These are phyloP conservation scores for Pachypsylla venusta DNA, from an alignment of 1,140 invertebrate species.

Conservation along the genomic window DNA sequence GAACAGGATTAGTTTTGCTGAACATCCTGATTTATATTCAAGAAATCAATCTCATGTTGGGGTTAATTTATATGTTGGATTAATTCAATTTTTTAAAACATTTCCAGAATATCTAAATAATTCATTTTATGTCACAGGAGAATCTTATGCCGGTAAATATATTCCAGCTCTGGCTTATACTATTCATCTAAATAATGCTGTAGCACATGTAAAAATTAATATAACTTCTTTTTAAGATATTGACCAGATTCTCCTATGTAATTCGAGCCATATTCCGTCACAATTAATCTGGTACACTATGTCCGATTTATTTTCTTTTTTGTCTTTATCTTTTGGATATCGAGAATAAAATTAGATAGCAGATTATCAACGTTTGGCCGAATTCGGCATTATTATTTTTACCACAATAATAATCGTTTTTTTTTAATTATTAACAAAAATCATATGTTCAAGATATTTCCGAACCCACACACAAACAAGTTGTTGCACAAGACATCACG, in stretches of 20 bases:
- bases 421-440: too few species aligned
- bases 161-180: slow-evolving; percentile 34
- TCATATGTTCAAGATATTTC: too few species aligned
- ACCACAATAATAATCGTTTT: background rate
- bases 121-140: slow-evolving; percentile 30
- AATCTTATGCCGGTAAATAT: slow-evolving; percentile 41
- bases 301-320: too few species aligned
- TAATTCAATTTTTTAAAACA: slow-evolving; percentile 54
- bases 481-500: too few species aligned
- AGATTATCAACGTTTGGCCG: background rate
- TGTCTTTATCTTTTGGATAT: too few species aligned
- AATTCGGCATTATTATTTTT: slow-evolving; percentile 24
- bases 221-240: slow-evolving; percentile 23
- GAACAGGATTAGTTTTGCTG: slow-evolving; percentile 63
- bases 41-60: slow-evolving; percentile 49
- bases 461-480: too few species aligned
- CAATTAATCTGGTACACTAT: too few species aligned
- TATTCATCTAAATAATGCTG: slow-evolving; percentile 33
- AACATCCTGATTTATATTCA: slow-evolving; percentile 43
- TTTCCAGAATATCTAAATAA: slow-evolving; percentile 28
- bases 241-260: too few species aligned
- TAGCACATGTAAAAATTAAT: slow-evolving; percentile 23
- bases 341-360: background rate
- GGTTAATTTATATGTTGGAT: slow-evolving; percentile 43
- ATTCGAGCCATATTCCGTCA: too few species aligned